These are phyloP conservation scores for Natrix natrix DNA, from an alignment of 2,797 vertebrate species.

Conservation along the genomic window DNA sequence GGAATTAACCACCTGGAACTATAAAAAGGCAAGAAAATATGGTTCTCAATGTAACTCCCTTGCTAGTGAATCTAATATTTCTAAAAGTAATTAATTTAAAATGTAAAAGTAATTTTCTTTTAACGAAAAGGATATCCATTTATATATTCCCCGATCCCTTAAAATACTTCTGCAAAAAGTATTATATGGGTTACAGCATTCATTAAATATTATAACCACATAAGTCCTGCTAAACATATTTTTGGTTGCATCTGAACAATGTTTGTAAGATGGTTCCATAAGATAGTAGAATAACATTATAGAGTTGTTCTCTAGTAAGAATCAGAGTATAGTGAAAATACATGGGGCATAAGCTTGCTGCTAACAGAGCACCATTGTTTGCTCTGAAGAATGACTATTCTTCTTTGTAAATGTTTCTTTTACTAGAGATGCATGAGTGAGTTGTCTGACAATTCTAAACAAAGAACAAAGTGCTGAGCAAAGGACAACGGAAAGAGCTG, in stretches of 20 bases:
- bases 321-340: neutral
- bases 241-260: neutral
- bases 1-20: neutral
- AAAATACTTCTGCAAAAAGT: neutral
- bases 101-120: neutral
- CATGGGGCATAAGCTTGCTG: neutral
- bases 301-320: neutral
- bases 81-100: neutral
- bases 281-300: neutral
- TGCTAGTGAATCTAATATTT: neutral
- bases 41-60: neutral
- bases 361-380: neutral
- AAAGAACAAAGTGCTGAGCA: slow-evolving; percentile 16
- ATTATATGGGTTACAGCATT: neutral
- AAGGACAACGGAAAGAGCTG: neutral
- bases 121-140: neutral
- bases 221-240: neutral
- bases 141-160: neutral
- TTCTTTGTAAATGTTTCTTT: neutral
- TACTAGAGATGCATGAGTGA: neutral
- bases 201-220: neutral
- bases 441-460: slow-evolving; percentile 10
- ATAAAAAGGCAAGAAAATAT: neutral
- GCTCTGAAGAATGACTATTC: fast-evolving
- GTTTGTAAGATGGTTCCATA: neutral